These are phyloP conservation scores for Coendou prehensilis DNA, from an alignment of 2,797 vertebrate genomes.

Conservation along the genomic window DNA sequence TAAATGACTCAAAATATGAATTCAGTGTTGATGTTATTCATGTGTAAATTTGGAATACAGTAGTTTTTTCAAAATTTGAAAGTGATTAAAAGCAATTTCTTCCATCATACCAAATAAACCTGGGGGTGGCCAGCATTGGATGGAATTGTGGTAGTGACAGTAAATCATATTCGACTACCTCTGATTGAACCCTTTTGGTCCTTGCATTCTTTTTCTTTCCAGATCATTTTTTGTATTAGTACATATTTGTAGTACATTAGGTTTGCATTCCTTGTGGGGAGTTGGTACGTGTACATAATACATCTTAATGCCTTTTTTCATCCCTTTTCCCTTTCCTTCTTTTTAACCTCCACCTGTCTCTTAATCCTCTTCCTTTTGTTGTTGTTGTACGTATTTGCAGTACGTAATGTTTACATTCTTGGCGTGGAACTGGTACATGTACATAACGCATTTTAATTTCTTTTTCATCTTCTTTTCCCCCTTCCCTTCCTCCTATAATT, in stretches of 20 bases:
- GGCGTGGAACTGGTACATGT: background rate
- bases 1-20: conserved; percentile 38
- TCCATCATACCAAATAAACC: background rate
- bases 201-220: background rate
- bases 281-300: background rate
- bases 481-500: background rate
- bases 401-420: background rate
- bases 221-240: background rate
- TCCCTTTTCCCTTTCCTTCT: background rate
- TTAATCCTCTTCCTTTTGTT: background rate
- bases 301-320: background rate
- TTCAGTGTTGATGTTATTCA: conserved; percentile 13
- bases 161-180: background rate
- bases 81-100: conserved; percentile 53
- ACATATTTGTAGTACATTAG: background rate
- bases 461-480: background rate
- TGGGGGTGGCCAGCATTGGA: background rate
- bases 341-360: background rate
- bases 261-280: background rate
- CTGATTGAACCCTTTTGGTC: background rate
- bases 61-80: conserved; percentile 49
- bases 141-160: background rate
- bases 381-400: background rate
- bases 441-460: background rate
- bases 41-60: conserved; percentile 44